A percentile compares a stretch with the other conserved stretches of the same genome.
phyloP scores from a whole-genome alignment of 64 coral and sea anemone genomes.

The Actinia equina region DNA sequence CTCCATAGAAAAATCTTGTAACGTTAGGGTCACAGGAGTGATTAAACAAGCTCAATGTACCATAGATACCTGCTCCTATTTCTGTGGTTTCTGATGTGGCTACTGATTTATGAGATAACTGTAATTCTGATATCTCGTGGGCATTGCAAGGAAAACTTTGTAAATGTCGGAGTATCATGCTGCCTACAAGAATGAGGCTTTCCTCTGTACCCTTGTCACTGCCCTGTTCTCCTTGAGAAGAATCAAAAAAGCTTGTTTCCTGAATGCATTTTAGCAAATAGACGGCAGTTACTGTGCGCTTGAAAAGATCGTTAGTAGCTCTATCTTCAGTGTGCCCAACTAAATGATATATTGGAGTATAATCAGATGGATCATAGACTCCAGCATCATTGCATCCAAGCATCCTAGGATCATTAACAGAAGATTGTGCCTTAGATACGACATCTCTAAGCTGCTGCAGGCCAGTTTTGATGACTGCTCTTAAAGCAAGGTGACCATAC shows the following conservation, averaged over 20 bases:
- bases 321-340: slow-evolving; percentile 78
- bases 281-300: slow-evolving; percentile 70
- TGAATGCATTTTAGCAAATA: slow-evolving; percentile 71
- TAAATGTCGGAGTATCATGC: slow-evolving; percentile 75
- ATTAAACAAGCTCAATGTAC: slow-evolving; percentile 84
- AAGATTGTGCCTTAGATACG: background rate
- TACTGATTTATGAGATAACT: slow-evolving; percentile 58
- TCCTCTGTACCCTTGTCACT: background rate
- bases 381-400: slow-evolving; percentile 45
- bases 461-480: slow-evolving; percentile 72
- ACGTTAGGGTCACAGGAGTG: slow-evolving; percentile 93
- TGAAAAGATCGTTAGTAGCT: slow-evolving; percentile 71
- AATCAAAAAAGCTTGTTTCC: slow-evolving; percentile 43
- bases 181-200: slow-evolving; percentile 51
- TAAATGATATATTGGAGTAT: slow-evolving; percentile 78
- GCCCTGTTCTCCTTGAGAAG: background rate
- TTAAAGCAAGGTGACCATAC: slow-evolving; percentile 78
- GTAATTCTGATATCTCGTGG: slow-evolving; percentile 90
- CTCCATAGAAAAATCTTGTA: slow-evolving; percentile 92
- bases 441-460: slow-evolving; percentile 49
- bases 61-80: slow-evolving; percentile 91
- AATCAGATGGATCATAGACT: slow-evolving; percentile 59
- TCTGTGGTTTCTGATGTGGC: slow-evolving; percentile 80
- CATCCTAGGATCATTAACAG: background rate
- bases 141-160: slow-evolving; percentile 93